These are phyloP conservation scores for Cantharis nigra DNA, from an alignment of 2,888 invertebrate species.

Conservation along the genomic window DNA sequence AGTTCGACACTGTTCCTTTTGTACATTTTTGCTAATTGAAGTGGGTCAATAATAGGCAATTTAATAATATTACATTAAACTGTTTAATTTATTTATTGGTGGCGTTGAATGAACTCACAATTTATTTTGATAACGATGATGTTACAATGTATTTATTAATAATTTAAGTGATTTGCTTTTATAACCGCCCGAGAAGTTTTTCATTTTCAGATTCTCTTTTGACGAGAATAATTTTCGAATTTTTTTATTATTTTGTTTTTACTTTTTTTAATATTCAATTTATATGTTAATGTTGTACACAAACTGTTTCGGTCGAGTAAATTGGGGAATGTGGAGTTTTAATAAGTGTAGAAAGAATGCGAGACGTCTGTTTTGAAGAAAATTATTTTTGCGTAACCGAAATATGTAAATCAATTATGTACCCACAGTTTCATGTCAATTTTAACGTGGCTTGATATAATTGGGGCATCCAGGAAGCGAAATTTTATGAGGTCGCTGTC, in stretches of 20 bases:
- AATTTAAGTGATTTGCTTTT: not conserved
- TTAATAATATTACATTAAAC: slow-evolving; percentile 1
- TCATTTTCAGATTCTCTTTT: not conserved
- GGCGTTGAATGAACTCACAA: slow-evolving; percentile 2
- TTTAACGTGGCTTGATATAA: not conserved
- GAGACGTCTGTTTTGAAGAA: not conserved
- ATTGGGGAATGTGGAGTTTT: not conserved
- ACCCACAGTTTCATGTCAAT: not conserved
- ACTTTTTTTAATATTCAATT: not conserved
- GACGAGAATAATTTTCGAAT: not conserved
- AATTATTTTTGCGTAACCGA: slow-evolving; percentile 4
- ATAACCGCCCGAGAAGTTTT: not conserved
- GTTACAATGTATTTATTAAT: not conserved
- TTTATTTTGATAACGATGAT: slow-evolving; percentile 1
- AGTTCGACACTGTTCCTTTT: not conserved
- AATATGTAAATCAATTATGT: slow-evolving; percentile 4
- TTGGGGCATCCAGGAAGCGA: not conserved
- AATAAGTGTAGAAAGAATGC: slow-evolving; percentile 1
- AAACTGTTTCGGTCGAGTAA: not conserved
- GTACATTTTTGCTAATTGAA: not conserved
- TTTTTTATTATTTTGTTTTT: not conserved
- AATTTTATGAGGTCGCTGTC: not conserved
- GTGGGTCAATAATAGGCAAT: not conserved
- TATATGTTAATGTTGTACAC: not conserved
- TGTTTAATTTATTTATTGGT: slow-evolving; percentile 1